Conservation (phyloP, 2,888 invertebrate genomes). For the Chymomyza procnemis region DNA sequence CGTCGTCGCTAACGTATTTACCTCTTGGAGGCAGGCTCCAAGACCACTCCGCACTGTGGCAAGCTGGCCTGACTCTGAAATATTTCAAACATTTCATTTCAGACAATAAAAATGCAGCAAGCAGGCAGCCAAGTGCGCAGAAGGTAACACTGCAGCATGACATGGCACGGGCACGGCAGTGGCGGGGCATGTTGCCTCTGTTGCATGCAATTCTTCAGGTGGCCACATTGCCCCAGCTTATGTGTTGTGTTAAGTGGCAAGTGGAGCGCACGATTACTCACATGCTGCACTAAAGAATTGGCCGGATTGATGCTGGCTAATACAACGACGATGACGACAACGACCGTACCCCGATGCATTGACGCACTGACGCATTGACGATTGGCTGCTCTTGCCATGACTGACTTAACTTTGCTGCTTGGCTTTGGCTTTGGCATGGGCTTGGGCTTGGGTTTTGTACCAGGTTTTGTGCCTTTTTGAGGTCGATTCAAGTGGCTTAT, state of each 20-base stretch:
- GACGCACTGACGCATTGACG: not conserved
- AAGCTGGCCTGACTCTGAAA: slow-evolving; percentile 34
- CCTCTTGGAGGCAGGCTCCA: slow-evolving; percentile 39
- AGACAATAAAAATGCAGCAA: slow-evolving; percentile 36
- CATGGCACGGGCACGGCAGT: slow-evolving; percentile 1
- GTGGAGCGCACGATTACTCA: slow-evolving; percentile 64
- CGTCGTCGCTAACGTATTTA: slow-evolving; percentile 58
- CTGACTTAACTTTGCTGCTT: not conserved
- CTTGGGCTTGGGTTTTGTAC: slow-evolving; percentile 8
- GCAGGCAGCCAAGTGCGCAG: slow-evolving; percentile 6
- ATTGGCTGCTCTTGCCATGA: not conserved
- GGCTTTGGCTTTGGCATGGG: not conserved
- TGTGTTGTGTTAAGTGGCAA: slow-evolving; percentile 41
- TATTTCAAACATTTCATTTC: slow-evolving; percentile 64
- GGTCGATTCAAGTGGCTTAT: slow-evolving; percentile 67
- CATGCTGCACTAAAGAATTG: slow-evolving; percentile 15
- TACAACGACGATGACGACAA: not conserved
- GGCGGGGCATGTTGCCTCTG: slow-evolving; percentile 3
- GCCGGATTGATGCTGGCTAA: not conserved
- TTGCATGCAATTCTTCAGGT: slow-evolving; percentile 18
- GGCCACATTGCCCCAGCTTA: not conserved
- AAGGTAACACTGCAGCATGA: slow-evolving; percentile 16
- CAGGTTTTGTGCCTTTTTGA: slow-evolving; percentile 41
- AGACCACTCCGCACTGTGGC: not conserved
- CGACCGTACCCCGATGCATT: not conserved